Base-by-base conservation (phyloP, 2,888 invertebrate genomes). In the Caenorhabditis parvicauda region DNA sequence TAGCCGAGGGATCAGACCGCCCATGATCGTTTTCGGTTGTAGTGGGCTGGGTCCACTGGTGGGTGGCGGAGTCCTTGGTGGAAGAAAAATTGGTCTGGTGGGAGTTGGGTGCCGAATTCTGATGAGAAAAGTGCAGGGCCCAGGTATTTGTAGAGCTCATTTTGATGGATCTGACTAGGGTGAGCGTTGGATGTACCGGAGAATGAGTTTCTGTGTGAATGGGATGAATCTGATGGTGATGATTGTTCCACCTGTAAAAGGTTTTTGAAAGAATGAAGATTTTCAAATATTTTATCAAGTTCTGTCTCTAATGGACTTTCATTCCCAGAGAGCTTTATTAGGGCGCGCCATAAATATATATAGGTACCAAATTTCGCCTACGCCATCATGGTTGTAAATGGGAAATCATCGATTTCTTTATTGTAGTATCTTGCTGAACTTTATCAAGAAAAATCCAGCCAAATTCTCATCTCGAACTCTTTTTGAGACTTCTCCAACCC, bases 1-100 rank as follows among this genome's bases (percentile, higher is more conserved):
- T 9, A 39, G 19, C 9, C n/a, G 37, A 28, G 17, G 22, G 2
- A 42, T 57, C 51, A 61, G 29, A 61, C 57, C 43, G 61, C 61
- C 62, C 62, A 62, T 54, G 58, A 58, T 21, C 62, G 25, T 52
- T 62, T 62, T 0, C 62, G 42, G 21, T 57, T 51, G 39, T 58
- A 62, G 47, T 62, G 41, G 28, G 48, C 38, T 38, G 37, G 52
- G 43, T 52, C 52, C 21, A 53, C 47, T 7, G 37, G 37, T 21
- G 47, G 53, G 25, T 45, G 56, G 42, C 51, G 49, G 37, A 42
- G 42, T 19, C 48, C 42, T 41, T 54, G 54, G 19, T 49, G 55
- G 37, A 50, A 50, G 41, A 50, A 50, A 3, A 56, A 12, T 14
- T 51, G 47, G n/a, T 51, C 51, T 3, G 50, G 37, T 28, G 50